Evolutionary conservation across 2,888 invertebrate species (phyloP).

Genomic region (Phrixothrix hirtus): DNA sequence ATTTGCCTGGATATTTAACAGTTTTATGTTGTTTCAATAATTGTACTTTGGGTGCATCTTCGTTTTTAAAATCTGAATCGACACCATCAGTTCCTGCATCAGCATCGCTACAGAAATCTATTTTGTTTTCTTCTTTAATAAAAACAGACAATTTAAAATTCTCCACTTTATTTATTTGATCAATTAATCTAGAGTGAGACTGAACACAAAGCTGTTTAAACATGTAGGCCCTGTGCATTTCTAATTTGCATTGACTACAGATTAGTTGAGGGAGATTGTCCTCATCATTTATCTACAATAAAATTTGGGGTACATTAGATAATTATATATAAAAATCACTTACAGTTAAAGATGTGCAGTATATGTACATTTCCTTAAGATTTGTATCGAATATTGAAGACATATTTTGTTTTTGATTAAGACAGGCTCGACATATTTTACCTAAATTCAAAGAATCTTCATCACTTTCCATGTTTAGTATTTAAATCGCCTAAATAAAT

Average conservation of each 20-base stretch:
- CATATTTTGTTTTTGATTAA: conserved; percentile 51
- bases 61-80: no score
- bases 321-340: no score
- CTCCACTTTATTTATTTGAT: not conserved
- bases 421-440: conserved; percentile 59
- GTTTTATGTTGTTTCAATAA: conserved; percentile 12
- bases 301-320: no score
- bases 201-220: conserved; percentile 46
- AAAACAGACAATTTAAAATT: conserved; percentile 1
- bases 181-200: conserved; percentile 40
- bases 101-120: conserved; percentile 7
- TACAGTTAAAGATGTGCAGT: conserved; percentile 45
- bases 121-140: conserved; percentile 7
- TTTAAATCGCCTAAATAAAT: not conserved
- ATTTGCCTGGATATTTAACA: conserved; percentile 21
- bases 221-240: conserved; percentile 39
- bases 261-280: conserved; percentile 43
- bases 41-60: conserved; percentile 12
- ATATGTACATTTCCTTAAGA: conserved; percentile 44
- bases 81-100: conserved; percentile 6
- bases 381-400: conserved; percentile 51
- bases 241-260: conserved; percentile 42
- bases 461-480: not conserved
- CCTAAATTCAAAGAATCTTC: conserved; percentile 31
- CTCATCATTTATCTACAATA: conserved; percentile 39